Percentiles rank a stretch among this genome's conserved stretches.
phyloP scores from a whole-genome alignment of 2,113 vertebrate genomes.

The Bos javanicus region DNA sequence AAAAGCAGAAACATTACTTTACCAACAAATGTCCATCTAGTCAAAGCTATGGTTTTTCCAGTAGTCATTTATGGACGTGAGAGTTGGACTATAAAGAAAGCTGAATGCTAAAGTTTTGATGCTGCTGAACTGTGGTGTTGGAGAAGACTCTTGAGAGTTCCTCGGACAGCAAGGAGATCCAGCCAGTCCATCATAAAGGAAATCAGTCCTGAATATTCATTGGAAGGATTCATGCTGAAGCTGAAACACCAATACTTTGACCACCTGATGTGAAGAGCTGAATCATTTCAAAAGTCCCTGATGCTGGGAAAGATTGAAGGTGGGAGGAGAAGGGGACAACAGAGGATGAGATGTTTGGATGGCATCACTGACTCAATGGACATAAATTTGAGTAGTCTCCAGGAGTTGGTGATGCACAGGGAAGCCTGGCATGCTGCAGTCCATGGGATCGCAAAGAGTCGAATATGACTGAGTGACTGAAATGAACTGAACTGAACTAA shows the following conservation, averaged over 20 bases:
- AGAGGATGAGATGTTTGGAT: background rate
- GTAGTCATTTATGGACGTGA: background rate
- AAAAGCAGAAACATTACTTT: background rate
- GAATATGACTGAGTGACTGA: background rate
- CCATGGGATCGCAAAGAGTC: background rate
- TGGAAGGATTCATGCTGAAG: background rate
- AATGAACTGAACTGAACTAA: background rate
- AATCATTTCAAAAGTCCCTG: too few relatives aligned
- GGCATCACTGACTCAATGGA: fast-evolving
- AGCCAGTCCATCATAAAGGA: background rate
- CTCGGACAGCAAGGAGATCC: background rate
- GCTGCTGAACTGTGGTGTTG: background rate
- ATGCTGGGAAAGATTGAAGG: background rate
- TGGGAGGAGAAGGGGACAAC: background rate
- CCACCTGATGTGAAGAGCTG: too few relatives aligned
- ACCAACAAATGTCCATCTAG: background rate
- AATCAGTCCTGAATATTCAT: background rate
- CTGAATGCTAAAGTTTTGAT: background rate
- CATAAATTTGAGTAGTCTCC: background rate
- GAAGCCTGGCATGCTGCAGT: background rate
- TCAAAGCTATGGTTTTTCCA: background rate
- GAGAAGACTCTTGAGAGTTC: background rate
- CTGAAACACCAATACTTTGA: background rate
- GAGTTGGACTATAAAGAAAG: background rate
- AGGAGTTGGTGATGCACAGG: background rate